Conservation (phyloP, 2,797 vertebrate genomes). For the Echeneis naucrates region DNA sequence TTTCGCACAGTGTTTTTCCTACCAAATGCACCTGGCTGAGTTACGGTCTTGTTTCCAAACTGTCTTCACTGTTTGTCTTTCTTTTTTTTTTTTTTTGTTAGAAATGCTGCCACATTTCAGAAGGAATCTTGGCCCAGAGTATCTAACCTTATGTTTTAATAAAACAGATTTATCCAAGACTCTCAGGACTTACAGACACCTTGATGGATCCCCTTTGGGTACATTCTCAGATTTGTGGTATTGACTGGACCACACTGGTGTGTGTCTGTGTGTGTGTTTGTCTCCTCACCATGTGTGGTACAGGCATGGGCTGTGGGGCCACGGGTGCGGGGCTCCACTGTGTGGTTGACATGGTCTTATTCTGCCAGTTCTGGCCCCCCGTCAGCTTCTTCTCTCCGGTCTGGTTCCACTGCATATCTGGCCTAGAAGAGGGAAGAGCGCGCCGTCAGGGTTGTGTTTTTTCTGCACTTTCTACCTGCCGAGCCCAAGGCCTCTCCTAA, state of each 20-base stretch:
- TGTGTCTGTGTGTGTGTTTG: not conserved
- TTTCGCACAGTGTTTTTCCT: not conserved
- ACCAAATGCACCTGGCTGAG: not conserved
- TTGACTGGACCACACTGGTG: not conserved
- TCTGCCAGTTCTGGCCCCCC: slow-evolving; percentile 87
- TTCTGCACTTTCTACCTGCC: not conserved
- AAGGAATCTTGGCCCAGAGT: not conserved
- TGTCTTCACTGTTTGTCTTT: not conserved
- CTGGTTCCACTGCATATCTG: slow-evolving; percentile 87
- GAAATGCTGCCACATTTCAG: not conserved
- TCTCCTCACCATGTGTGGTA: slow-evolving; percentile 88
- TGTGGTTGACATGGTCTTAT: slow-evolving; percentile 87
- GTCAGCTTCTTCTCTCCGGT: slow-evolving; percentile 88
- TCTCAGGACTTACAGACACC: not conserved
- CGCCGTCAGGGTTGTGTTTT: not conserved
- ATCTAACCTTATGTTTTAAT: not conserved
- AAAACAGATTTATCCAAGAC: not conserved
- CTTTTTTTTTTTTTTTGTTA: too few relatives aligned
- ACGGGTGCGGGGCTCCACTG: slow-evolving; percentile 84
- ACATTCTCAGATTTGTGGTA: not conserved
- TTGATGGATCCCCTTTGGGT: not conserved
- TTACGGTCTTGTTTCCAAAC: not conserved
- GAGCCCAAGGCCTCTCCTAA: not conserved
- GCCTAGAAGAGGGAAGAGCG: slow-evolving; percentile 74
- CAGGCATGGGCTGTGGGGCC: slow-evolving; percentile 84